Evolutionary conservation across 1,140 invertebrate species (phyloP).

Genomic region (Hydropsyche tenuis): DNA sequence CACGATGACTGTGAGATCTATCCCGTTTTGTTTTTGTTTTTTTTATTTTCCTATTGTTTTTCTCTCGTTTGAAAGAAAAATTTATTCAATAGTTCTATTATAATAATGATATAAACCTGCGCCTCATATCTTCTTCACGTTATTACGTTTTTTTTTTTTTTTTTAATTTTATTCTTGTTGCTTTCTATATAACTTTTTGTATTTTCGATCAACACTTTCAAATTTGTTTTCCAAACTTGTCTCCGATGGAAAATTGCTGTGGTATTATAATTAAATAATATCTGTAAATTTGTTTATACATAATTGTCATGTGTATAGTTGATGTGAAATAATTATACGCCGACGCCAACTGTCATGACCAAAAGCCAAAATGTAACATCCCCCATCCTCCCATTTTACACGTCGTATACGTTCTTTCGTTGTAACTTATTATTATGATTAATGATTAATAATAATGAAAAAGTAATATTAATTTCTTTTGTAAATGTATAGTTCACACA

Average conservation of each 20-base stretch:
- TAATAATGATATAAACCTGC: background rate
- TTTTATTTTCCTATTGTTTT: background rate
- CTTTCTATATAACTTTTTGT: too few species aligned
- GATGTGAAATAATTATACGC: constrained; percentile 21
- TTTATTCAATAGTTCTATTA: constrained; percentile 7
- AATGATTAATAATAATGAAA: background rate
- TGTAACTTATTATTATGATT: constrained; percentile 17
- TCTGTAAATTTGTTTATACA: constrained; percentile 21
- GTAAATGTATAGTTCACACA: constrained; percentile 19
- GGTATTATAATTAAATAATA: constrained; percentile 1
- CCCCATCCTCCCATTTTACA: constrained; percentile 19
- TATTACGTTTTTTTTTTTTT: constrained; percentile 1
- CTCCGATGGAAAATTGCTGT: too few species aligned
- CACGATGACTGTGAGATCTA: constrained; percentile 21
- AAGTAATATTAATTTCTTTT: constrained; percentile 1
- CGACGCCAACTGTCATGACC: constrained; percentile 3
- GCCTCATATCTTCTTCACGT: constrained; percentile 22
- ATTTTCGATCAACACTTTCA: too few species aligned
- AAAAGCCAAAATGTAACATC: constrained; percentile 12
- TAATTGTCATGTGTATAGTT: constrained; percentile 28
- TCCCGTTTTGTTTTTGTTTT: background rate
- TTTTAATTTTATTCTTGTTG: too few species aligned
- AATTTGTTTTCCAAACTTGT: too few species aligned
- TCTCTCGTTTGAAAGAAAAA: too few species aligned
- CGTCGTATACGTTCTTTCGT: constrained; percentile 28